Conservation (phyloP, 2,888 invertebrate species). For the Cistogaster globosa region DNA sequence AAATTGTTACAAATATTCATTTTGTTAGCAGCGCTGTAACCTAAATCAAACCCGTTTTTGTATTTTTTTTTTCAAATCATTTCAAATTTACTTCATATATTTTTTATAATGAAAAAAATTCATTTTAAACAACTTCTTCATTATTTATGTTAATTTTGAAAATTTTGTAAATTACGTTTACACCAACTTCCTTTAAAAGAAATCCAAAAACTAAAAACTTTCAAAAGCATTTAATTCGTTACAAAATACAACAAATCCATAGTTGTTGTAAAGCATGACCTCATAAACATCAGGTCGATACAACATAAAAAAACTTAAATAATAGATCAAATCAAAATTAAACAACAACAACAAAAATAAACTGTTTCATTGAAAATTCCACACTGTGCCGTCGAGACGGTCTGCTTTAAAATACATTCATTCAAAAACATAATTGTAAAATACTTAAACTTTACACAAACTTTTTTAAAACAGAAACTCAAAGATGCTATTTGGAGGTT, state of each 20-base stretch:
- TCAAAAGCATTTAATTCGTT: constrained; percentile 49
- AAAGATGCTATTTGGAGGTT: neutral
- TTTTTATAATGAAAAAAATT: constrained; percentile 35
- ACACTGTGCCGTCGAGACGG: constrained; percentile 62
- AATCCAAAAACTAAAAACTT: constrained; percentile 29
- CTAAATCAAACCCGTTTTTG: too few species aligned
- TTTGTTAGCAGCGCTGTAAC: too few species aligned
- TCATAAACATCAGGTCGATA: too few species aligned
- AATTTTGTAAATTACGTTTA: neutral
- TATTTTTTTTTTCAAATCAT: too few species aligned
- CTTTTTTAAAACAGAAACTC: neutral
- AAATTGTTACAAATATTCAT: too few species aligned
- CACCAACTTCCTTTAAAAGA: constrained; percentile 44
- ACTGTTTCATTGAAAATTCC: constrained; percentile 55
- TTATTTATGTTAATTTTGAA: constrained; percentile 57
- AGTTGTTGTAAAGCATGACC: too few species aligned
- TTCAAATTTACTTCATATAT: neutral
- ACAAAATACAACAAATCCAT: constrained; percentile 24
- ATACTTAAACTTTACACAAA: neutral
- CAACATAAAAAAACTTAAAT: neutral
- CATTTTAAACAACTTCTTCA: constrained; percentile 41
- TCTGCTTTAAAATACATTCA: constrained; percentile 19
- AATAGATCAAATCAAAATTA: constrained; percentile 37
- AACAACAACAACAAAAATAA: neutral
- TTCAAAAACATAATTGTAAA: constrained; percentile 29